A percentile compares a stretch with the other conserved stretches of the same genome.
phyloP scores from a whole-genome alignment of 2,113 vertebrate genomes.

The Phocoena sinus region DNA sequence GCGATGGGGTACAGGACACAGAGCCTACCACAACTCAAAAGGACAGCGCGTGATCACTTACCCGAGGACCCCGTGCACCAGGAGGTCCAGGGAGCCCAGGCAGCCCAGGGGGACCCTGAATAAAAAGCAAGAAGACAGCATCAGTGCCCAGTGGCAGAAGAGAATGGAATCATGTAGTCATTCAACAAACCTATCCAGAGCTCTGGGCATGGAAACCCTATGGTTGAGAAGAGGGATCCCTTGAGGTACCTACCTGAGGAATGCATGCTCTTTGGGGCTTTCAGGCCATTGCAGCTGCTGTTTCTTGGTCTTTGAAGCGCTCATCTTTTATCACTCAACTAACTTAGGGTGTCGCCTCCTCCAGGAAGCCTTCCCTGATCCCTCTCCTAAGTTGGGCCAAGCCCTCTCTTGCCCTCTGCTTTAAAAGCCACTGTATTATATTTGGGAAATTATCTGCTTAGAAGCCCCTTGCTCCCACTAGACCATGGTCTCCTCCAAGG shows the following conservation, averaged over 20 bases:
- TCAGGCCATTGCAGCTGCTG: background rate
- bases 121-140: conserved; percentile 50
- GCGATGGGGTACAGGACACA: background rate
- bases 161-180: background rate
- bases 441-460: background rate
- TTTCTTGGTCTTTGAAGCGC: background rate
- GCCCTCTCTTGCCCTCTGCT: background rate
- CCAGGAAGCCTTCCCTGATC: background rate
- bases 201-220: background rate
- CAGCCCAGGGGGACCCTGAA: conserved; percentile 90
- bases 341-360: background rate
- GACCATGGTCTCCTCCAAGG: conserved; percentile 15
- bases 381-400: background rate
- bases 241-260: background rate
- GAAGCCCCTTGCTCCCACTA: background rate
- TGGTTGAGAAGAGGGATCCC: background rate
- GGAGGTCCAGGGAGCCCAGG: conserved; percentile 90
- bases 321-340: background rate
- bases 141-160: background rate
- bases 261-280: background rate
- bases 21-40: background rate
- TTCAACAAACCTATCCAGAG: background rate
- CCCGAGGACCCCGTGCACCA: conserved; percentile 92
- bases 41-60: conserved; percentile 76
- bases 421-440: background rate